Evolutionary conservation across 92 coral and sea anemone genomes (phyloP).

Genomic region (Epizoanthus illoricatus): DNA sequence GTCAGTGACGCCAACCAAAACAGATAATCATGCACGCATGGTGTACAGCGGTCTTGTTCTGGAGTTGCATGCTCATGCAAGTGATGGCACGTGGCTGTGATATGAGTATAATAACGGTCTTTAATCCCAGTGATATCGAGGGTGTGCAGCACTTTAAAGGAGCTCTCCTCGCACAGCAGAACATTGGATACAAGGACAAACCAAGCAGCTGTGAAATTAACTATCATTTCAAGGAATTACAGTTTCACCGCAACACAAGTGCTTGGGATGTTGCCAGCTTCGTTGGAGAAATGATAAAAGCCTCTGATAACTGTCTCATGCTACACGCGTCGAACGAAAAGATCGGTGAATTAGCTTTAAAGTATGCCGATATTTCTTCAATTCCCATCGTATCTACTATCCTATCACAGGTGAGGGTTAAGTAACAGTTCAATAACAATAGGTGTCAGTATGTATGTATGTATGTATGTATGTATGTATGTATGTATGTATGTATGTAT

Average conservation of each 20-base stretch:
- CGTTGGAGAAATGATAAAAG: not conserved
- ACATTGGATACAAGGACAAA: not conserved
- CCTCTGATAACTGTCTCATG: conserved; percentile 3
- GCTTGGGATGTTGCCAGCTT: conserved; percentile 10
- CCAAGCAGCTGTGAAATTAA: not conserved
- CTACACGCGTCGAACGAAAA: conserved; percentile 15
- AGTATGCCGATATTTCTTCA: conserved; percentile 17
- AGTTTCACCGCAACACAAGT: not conserved
- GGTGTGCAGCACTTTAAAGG: conserved; percentile 10
- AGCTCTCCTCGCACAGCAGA: not conserved
- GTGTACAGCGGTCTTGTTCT: conserved; percentile 19
- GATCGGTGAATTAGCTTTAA: conserved; percentile 2
- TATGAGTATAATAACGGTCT: conserved; percentile 14
- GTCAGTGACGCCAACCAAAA: conserved; percentile 2
- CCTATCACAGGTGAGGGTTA: not conserved
- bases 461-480: too few species aligned
- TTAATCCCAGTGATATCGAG: not conserved
- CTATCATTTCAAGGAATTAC: conserved; percentile 17
- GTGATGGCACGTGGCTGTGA: conserved; percentile 9
- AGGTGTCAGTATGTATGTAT: too few species aligned
- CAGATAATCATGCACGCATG: conserved; percentile 2
- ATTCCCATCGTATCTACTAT: conserved; percentile 18
- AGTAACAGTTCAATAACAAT: not conserved
- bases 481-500: too few species aligned
- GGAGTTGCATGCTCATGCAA: conserved; percentile 1